Evolutionary conservation across 2,888 invertebrate species (phyloP), one percentile per base, ranked within the genome.

Genomic region (Eupithecia pulchellata): DNA sequence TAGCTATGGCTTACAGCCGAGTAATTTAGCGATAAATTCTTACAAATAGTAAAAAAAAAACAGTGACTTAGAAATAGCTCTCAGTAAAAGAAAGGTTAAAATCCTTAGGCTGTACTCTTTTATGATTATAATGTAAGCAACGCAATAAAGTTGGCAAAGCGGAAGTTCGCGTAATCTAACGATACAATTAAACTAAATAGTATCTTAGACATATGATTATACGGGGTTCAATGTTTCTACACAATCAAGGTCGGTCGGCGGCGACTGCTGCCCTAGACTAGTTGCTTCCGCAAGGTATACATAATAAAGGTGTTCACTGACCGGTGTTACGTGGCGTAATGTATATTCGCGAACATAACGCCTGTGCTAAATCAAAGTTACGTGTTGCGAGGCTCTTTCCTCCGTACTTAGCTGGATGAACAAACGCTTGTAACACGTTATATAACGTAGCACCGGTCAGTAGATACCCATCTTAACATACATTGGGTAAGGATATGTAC

Each of bases 1-100:
- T 87, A 86, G 87, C 85, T 81, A 80, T 77, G 92, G 89, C 92
- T 92, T 83, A 84, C 75, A 92, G 92, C 92, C 92, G 78, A 81
- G 80, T 87, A 85, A 85, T 87, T 84, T 86, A 85, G 86, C 87
- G 81, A 82, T 89, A 88, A 86, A 87, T 90, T 78, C 83, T 82
- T 84, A 92, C 86, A 89, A 91, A 89, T 89, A 86, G 90, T 92
- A 90, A 89, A 92, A 39, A n/a, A 32, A 72, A 91, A 90, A 76
- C 89, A 90, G 93, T 88, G 93, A 94, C 93, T 93, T 93, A 94
- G 94, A 89, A 93, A 93, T 94, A 94, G 94, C 94, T 93, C 94
- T 92, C 93, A 93, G 93, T 87, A 88, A 91, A 91, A 92, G 91
- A 88, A 93, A 91, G 84, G 92, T 94, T 94, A 93, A 93, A 93